Evolutionary conservation across 2,888 invertebrate genomes (phyloP).

Genomic region (Epinotia demarniana): DNA sequence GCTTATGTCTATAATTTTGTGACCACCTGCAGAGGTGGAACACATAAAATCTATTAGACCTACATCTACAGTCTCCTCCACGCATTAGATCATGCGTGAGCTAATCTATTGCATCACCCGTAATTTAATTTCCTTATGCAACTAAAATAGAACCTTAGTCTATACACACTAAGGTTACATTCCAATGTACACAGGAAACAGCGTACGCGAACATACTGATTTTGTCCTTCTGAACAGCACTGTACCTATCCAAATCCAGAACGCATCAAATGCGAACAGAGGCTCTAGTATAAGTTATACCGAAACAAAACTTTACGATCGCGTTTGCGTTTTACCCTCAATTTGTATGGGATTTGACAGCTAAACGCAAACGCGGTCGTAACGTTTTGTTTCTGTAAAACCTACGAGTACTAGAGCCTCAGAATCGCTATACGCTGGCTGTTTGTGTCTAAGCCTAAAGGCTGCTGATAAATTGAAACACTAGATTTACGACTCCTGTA

Average conservation of each 20-base stretch:
- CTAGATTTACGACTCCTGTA: slow-evolving; percentile 29
- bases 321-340: too few species aligned
- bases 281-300: too few species aligned
- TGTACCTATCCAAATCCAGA: neutral
- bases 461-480: slow-evolving; percentile 40
- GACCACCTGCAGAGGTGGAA: too few species aligned
- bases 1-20: too few species aligned
- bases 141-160: neutral
- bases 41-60: too few species aligned
- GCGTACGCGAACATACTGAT: neutral
- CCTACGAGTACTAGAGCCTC: too few species aligned
- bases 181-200: neutral
- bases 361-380: too few species aligned
- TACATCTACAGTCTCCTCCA: neutral
- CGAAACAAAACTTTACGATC: too few species aligned
- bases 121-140: neutral
- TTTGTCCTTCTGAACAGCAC: neutral
- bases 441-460: neutral
- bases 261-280: neutral
- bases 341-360: too few species aligned
- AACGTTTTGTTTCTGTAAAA: too few species aligned
- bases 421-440: neutral
- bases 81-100: neutral
- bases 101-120: neutral
- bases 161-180: neutral